Evolutionary conservation across 2,888 invertebrate species (phyloP).

Genomic region (Quadroppia sp.): DNA sequence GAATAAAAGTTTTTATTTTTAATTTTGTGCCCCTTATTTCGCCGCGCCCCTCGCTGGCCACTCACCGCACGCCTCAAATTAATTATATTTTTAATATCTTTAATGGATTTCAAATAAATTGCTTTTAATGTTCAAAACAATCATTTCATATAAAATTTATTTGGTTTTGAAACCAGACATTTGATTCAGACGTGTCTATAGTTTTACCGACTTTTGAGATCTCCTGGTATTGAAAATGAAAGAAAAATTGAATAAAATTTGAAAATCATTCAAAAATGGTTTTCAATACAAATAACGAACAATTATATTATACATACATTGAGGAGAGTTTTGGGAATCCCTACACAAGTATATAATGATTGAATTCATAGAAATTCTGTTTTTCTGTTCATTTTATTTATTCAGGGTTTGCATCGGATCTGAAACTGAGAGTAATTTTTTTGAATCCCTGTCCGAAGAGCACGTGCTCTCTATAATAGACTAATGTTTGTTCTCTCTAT

Average conservation of each 20-base stretch:
- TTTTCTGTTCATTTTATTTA: conserved; percentile 7
- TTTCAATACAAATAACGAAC: conserved; percentile 1
- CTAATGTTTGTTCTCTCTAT: conserved; percentile 4
- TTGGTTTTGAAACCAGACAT: no score
- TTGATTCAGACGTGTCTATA: no score
- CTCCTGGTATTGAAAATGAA: neutral
- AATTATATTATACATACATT: neutral
- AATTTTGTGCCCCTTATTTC: no score
- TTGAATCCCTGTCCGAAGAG: conserved; percentile 2
- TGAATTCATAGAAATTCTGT: neutral
- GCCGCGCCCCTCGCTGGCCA: no score
- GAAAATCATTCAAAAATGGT: conserved; percentile 1
- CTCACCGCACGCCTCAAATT: no score
- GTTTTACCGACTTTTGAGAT: neutral
- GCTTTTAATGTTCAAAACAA: neutral
- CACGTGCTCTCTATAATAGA: conserved; percentile 26
- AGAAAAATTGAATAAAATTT: neutral
- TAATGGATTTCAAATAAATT: neutral
- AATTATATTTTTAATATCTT: neutral
- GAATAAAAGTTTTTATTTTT: no score
- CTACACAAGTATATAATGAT: neutral
- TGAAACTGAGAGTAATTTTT: neutral
- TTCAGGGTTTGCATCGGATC: neutral
- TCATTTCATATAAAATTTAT: no score
- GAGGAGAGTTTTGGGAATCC: conserved; percentile 1